These are phyloP conservation scores for Tetropium fuscum DNA, from an alignment of 2,888 invertebrate species.

Conservation along the genomic window DNA sequence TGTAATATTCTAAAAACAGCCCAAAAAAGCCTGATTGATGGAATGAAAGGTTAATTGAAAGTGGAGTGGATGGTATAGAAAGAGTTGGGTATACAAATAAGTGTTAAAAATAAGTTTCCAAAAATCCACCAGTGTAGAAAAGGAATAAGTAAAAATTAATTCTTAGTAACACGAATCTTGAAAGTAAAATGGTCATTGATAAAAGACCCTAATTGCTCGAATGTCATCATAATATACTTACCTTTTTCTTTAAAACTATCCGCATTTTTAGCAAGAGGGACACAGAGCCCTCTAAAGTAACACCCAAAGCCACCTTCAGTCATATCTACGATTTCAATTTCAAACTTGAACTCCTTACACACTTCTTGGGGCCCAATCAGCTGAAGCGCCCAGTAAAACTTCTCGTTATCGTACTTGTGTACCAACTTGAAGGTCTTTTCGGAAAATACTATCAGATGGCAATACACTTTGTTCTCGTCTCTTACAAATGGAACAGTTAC, in stretches of 20 bases:
- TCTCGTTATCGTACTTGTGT: constrained; percentile 44
- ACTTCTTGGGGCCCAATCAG: constrained; percentile 50
- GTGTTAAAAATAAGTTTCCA: too few relatives aligned
- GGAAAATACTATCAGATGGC: constrained; percentile 46
- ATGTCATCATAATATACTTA: constrained; percentile 29
- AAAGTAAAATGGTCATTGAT: constrained; percentile 35
- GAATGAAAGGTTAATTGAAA: too few relatives aligned
- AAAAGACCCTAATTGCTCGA: constrained; percentile 41
- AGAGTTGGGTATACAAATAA: too few relatives aligned
- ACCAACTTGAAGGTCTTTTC: constrained; percentile 52
- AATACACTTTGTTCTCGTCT: constrained; percentile 24
- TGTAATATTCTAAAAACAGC: too few relatives aligned
- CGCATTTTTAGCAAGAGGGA: constrained; percentile 24
- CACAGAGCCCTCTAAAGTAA: constrained; percentile 44
- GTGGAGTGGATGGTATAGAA: too few relatives aligned
- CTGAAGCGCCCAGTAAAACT: constrained; percentile 55
- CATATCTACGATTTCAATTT: constrained; percentile 56
- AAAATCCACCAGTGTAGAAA: too few relatives aligned
- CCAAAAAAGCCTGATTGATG: too few relatives aligned
- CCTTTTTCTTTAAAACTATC: constrained; percentile 33
- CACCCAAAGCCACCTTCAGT: constrained; percentile 44
- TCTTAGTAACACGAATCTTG: constrained; percentile 37
- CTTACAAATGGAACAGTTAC: constrained; percentile 41
- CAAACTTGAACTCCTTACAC: constrained; percentile 50
- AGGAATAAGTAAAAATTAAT: constrained; percentile 18